Percentiles rank a stretch among this genome's conserved stretches.
Conservation (phyloP, 2,113 vertebrate genomes). For the Seriola dumerili region DNA sequence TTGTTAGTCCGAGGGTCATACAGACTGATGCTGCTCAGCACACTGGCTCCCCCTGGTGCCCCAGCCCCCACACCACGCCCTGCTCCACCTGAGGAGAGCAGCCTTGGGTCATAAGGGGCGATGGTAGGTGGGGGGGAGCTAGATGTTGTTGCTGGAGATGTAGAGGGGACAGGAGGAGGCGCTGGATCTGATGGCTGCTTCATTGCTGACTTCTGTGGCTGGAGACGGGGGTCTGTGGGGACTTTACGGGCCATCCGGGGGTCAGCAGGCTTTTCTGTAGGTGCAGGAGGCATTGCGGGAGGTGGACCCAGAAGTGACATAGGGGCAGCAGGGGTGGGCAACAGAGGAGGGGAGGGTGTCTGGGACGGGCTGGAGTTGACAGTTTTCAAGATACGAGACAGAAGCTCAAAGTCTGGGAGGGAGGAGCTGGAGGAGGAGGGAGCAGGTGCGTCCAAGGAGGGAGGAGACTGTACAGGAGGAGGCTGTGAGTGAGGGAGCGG, state of each 20-base stretch:
- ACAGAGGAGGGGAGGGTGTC: slow-evolving; percentile 65
- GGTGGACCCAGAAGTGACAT: slow-evolving; percentile 28
- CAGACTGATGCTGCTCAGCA: slow-evolving; percentile 92
- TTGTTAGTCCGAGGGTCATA: slow-evolving; percentile 92
- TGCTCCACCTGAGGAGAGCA: slow-evolving; percentile 87
- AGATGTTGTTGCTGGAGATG: slow-evolving; percentile 60
- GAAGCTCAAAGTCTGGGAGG: slow-evolving; percentile 92
- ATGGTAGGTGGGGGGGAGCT: slow-evolving; percentile 80
- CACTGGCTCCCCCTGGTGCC: slow-evolving; percentile 86
- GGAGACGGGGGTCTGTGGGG: slow-evolving; percentile 88
- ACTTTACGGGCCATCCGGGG: slow-evolving; percentile 88
- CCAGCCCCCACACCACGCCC: slow-evolving; percentile 76
- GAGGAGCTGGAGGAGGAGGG: slow-evolving; percentile 75
- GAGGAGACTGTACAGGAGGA: slow-evolving; percentile 31
- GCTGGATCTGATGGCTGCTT: slow-evolving; percentile 69
- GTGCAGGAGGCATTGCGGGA: slow-evolving; percentile 38
- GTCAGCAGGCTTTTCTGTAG: slow-evolving; percentile 89
- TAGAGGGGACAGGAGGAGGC: slow-evolving; percentile 35
- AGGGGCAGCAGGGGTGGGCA: slow-evolving; percentile 31
- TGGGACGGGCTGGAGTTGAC: slow-evolving; percentile 83
- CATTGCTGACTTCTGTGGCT: slow-evolving; percentile 82
- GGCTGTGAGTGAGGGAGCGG: slow-evolving; percentile 72
- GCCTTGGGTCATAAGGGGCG: slow-evolving; percentile 91
- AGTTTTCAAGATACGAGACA: slow-evolving; percentile 93
- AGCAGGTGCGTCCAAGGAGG: slow-evolving; percentile 48